Percentiles rank a stretch among this genome's conserved stretches.
Conservation (phyloP, 2,113 vertebrate species). For the Corythoichthys haematopterus region DNA sequence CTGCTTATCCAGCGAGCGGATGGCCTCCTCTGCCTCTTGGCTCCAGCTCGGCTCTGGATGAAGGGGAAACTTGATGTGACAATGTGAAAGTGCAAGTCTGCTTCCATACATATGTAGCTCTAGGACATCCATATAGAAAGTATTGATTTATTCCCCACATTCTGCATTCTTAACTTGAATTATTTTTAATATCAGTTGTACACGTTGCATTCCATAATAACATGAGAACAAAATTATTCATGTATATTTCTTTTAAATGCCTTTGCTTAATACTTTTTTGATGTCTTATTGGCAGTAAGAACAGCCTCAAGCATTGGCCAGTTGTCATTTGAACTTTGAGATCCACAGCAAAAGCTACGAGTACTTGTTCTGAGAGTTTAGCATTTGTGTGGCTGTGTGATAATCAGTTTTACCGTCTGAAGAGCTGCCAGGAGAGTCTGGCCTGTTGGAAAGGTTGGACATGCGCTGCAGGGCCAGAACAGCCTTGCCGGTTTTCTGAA, state of each 20-base stretch:
- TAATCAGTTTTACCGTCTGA: conserved; percentile 58
- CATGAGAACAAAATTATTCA: too few relatives aligned
- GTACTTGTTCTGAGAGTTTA: neutral
- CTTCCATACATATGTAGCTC: conserved; percentile 36
- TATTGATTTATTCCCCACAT: neutral
- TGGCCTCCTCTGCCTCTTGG: conserved; percentile 59
- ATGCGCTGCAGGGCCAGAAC: conserved; percentile 82
- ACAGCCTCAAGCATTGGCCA: neutral
- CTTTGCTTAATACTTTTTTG: neutral
- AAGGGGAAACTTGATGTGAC: conserved; percentile 52
- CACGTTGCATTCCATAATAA: too few relatives aligned
- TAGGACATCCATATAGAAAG: conserved; percentile 14
- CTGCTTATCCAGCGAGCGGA: conserved; percentile 64
- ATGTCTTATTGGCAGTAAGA: neutral
- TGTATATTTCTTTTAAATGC: neutral
- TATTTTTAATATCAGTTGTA: neutral
- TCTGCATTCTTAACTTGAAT: neutral
- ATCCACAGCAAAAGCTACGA: too few relatives aligned
- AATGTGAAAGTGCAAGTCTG: conserved; percentile 48
- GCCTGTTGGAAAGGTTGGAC: conserved; percentile 71
- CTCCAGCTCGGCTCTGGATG: conserved; percentile 62
- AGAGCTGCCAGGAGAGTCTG: conserved; percentile 44
- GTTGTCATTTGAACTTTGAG: too few relatives aligned
- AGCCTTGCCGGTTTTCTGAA: conserved; percentile 84
- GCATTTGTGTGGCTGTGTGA: conserved; percentile 6